phyloP scores from a whole-genome alignment of 2,888 invertebrate genomes.

The Mesochorus sp. region DNA sequence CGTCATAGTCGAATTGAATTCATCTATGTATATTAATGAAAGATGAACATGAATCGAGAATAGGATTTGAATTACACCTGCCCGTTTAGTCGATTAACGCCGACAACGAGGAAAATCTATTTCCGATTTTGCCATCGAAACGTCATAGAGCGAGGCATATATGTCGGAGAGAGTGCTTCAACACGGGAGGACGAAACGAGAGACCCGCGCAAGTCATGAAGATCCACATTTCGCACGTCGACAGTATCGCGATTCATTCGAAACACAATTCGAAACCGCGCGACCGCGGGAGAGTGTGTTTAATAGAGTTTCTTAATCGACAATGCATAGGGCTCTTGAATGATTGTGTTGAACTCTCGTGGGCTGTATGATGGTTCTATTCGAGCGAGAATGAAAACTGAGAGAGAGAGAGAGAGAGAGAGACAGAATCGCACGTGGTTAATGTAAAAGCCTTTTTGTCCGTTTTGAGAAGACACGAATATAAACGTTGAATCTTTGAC shows the following conservation, averaged over 20 bases:
- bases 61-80: conserved; percentile 43
- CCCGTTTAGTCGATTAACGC: conserved; percentile 1
- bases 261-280: conserved; percentile 29
- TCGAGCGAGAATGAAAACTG: too few species aligned
- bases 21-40: too few species aligned
- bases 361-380: too few species aligned
- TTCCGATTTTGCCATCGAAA: conserved; percentile 46
- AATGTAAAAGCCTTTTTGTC: conserved; percentile 16
- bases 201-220: conserved; percentile 9
- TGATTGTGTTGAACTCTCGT: neutral
- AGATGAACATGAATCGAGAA: neutral
- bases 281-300: conserved; percentile 24
- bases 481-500: conserved; percentile 10
- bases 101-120: conserved; percentile 52
- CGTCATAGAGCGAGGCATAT: neutral
- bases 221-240: too few species aligned
- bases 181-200: conserved; percentile 14
- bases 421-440: neutral
- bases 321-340: conserved; percentile 4
- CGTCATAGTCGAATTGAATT: too few species aligned
- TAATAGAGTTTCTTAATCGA: conserved; percentile 59
- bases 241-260: conserved; percentile 18
- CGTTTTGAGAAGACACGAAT: neutral
- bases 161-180: neutral
- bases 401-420: neutral